Evolutionary conservation across 2,888 invertebrate species (phyloP).

Genomic region (Chrysodeixis includens): DNA sequence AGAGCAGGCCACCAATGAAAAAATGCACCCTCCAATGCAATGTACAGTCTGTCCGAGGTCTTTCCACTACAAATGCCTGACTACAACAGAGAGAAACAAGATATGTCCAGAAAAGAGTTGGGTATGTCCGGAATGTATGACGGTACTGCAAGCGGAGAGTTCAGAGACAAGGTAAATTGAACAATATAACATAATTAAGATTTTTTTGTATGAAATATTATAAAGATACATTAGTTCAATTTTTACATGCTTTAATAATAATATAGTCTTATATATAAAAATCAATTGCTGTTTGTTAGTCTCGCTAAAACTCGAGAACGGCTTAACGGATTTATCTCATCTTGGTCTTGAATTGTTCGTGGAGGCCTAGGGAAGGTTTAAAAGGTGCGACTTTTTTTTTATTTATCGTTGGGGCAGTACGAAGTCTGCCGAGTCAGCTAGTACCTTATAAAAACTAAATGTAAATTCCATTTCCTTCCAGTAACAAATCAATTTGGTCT

Average conservation of each 20-base stretch:
- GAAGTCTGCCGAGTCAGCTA: too few relatives aligned
- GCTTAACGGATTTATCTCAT: too few relatives aligned
- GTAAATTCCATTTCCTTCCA: neutral
- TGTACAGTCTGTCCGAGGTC: conserved; percentile 96
- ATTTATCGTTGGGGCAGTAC: too few relatives aligned
- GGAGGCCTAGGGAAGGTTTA: too few relatives aligned
- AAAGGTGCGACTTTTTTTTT: too few relatives aligned
- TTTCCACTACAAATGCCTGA: conserved; percentile 94
- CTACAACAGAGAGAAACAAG: conserved; percentile 84
- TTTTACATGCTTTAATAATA: too few relatives aligned
- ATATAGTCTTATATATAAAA: too few relatives aligned
- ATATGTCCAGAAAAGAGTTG: conserved; percentile 85
- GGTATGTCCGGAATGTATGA: conserved; percentile 96
- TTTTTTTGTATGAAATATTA: too few relatives aligned
- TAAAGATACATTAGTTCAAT: too few relatives aligned
- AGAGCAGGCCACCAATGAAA: conserved; percentile 82
- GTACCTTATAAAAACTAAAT: neutral
- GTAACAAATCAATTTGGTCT: neutral
- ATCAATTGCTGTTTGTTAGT: too few relatives aligned
- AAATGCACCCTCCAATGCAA: conserved; percentile 79
- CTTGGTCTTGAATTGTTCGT: too few relatives aligned
- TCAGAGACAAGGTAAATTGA: conserved; percentile 90
- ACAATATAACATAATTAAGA: neutral
- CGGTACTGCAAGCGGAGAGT: conserved; percentile 92
- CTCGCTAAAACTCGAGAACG: too few relatives aligned